Base-by-base conservation (phyloP, 64 coral and sea anemone genomes). In the Platygyra sinensis region DNA sequence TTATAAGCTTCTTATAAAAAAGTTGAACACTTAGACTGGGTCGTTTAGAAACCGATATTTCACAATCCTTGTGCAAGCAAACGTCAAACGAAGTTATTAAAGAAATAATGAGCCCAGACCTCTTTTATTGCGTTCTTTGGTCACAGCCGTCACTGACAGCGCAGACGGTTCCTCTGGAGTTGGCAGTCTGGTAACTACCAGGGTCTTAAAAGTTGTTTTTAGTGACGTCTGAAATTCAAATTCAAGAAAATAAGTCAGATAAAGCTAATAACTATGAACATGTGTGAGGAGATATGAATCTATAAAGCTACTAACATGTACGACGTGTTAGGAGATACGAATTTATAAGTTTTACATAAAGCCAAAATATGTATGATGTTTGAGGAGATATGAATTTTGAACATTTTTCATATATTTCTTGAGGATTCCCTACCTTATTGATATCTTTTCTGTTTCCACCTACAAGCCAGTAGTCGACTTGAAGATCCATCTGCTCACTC, bases 401-500 rank as follows among this genome's bases (percentile, higher is more conserved):
- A 9, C 52, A 8, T 55, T 55, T 55, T 55, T 11, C 52, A 55
- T 55, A 14, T n/a, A 55, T 55, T 55, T 3, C 8, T 1, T 55
- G 52, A 55, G 10, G 52, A 55, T 8, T 55, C 13, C 10, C 9
- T 91, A 99, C 97, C 89, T 99, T 99, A 22, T 82, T 91, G 20
- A 86, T 62, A 24, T 99, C 97, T 38, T 93, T 99, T 61, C 94
- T 99, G 33, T 83, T 94, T 52, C 97, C 91, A 4, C 86, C 72
- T 5, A 90, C 67, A 2, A 87, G 88, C 97, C 97, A 99, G 69
- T 99, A 99, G 82, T 99, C 97, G 13, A 99, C 97, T 74, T 99
- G 97, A 80, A 99, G 76, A 52, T 99, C 97, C 78, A 99, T 91
- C 67, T 95, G 50, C 73, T 99, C 97, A 60, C 87, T 98, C 9